These are phyloP conservation scores for Stegodyphus mimosarum DNA, from an alignment of 1,140 invertebrate species.

Conservation along the genomic window DNA sequence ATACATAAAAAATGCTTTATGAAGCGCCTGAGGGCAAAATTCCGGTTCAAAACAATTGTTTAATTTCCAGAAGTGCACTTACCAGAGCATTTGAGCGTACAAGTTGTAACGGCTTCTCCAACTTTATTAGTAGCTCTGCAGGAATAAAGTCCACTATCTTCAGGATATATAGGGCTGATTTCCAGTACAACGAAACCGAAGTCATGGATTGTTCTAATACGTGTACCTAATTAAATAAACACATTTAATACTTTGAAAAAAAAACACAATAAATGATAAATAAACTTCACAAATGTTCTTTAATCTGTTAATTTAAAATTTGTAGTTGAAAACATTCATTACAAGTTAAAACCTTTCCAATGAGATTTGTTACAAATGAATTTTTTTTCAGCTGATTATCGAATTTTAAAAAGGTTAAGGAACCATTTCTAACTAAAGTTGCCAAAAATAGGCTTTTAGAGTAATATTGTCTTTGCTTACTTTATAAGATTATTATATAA, in stretches of 20 bases:
- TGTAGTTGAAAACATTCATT: too few relatives aligned
- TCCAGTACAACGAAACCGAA: conserved; percentile 95
- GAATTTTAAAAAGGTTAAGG: too few relatives aligned
- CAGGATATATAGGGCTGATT: conserved; percentile 93
- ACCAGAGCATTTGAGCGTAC: conserved; percentile 81
- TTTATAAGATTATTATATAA: too few relatives aligned
- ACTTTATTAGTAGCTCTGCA: conserved; percentile 84
- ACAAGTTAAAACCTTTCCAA: too few relatives aligned
- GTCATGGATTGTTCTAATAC: conserved; percentile 94
- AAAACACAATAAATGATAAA: too few relatives aligned
- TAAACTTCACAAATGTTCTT: too few relatives aligned
- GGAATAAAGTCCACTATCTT: conserved; percentile 93
- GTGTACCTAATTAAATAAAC: conserved; percentile 76
- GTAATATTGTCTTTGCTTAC: too few relatives aligned
- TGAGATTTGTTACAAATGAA: too few relatives aligned
- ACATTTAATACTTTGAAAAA: not conserved
- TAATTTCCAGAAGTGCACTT: conserved; percentile 74
- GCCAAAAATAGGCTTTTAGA: too few relatives aligned
- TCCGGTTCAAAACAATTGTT: conserved; percentile 66
- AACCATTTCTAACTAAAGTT: too few relatives aligned
- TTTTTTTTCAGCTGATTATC: too few relatives aligned
- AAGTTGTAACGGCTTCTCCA: conserved; percentile 93
- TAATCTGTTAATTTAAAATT: too few relatives aligned
- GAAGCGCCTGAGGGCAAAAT: not conserved
- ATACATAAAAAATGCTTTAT: not conserved